phyloP scores from a whole-genome alignment of 2,113 vertebrate genomes.

The Reinhardtius hippoglossoides region DNA sequence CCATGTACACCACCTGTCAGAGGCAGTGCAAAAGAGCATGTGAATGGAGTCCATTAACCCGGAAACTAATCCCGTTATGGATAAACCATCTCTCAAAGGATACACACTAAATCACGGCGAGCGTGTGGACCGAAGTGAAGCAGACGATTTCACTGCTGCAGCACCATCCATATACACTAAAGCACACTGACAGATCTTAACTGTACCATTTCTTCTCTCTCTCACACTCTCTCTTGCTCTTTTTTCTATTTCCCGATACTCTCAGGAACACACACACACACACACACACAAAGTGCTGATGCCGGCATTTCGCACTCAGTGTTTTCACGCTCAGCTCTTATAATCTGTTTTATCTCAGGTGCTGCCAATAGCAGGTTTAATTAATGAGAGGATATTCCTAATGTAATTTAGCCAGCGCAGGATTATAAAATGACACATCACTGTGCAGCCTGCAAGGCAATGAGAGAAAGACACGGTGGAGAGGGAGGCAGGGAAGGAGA shows the following conservation, averaged over 20 bases:
- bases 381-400: slow-evolving; percentile 82
- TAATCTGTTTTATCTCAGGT: slow-evolving; percentile 84
- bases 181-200: slow-evolving; percentile 45
- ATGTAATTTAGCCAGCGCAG: slow-evolving; percentile 76
- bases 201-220: slow-evolving; percentile 38
- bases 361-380: slow-evolving; percentile 81
- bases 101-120: slow-evolving; percentile 35
- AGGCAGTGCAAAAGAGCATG: slow-evolving; percentile 31
- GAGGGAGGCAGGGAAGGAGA: slow-evolving; percentile 14
- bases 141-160: slow-evolving; percentile 33
- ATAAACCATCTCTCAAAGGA: slow-evolving; percentile 55
- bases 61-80: slow-evolving; percentile 58
- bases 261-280: slow-evolving; percentile 26
- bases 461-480: slow-evolving; percentile 41
- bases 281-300: slow-evolving; percentile 68
- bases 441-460: slow-evolving; percentile 58
- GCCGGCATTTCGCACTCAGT: slow-evolving; percentile 54
- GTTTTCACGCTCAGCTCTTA: slow-evolving; percentile 75
- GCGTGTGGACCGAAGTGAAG: slow-evolving; percentile 17
- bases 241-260: slow-evolving; percentile 18
- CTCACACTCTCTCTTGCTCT: slow-evolving; percentile 7
- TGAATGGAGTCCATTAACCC: slow-evolving; percentile 43
- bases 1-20: slow-evolving; percentile 22
- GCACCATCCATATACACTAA: slow-evolving; percentile 47
- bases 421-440: slow-evolving; percentile 79